Percentiles rank a stretch among this genome's conserved stretches.
phyloP scores from a whole-genome alignment of 2,113 vertebrate genomes.

The Pelodiscus sinensis region DNA sequence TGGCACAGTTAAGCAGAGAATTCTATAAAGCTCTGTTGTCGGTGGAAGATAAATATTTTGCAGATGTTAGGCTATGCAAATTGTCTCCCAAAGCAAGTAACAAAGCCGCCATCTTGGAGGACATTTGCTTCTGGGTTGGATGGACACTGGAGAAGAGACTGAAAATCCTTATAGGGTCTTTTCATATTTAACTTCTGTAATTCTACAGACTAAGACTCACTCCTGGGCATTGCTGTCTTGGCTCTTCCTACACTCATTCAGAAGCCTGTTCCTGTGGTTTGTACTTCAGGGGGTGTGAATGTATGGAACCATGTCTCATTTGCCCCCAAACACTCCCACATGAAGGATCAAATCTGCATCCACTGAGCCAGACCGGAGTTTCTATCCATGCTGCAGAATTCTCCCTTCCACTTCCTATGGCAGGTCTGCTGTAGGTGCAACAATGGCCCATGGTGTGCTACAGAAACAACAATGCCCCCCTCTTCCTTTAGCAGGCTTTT shows the following conservation, averaged over 20 bases:
- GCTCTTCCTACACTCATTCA: not conserved
- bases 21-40: not conserved
- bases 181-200: not conserved
- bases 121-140: not conserved
- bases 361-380: not conserved
- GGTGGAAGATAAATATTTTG: not conserved
- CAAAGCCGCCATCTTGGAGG: not conserved
- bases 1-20: not conserved
- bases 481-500: not conserved
- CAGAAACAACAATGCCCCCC: not conserved
- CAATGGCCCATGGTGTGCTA: not conserved
- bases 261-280: not conserved
- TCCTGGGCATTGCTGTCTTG: not conserved
- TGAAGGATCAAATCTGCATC: not conserved
- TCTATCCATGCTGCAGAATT: rapidly evolving
- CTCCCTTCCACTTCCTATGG: not conserved
- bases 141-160: rapidly evolving
- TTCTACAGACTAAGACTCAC: rapidly evolving
- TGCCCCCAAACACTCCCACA: not conserved
- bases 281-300: not conserved
- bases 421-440: not conserved
- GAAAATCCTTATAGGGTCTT: not conserved
- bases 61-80: not conserved
- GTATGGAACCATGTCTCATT: not conserved
- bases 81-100: not conserved